Evolutionary conservation across 2,797 vertebrate species (phyloP).

Genomic region (Rhinophrynus dorsalis): DNA sequence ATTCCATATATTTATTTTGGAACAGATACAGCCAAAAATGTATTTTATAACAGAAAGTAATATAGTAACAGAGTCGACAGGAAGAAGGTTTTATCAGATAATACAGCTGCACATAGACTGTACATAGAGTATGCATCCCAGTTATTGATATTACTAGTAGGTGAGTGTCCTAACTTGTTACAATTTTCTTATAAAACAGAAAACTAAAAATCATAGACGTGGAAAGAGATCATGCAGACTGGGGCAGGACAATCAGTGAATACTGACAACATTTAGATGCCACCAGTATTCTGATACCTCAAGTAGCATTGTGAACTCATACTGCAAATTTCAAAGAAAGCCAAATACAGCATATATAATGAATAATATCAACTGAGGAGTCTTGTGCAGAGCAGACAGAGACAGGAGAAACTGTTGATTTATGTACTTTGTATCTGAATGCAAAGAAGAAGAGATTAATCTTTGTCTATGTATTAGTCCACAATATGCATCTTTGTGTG

Average conservation of each 20-base stretch:
- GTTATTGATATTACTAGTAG: constrained; percentile 25
- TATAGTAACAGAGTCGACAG: background rate
- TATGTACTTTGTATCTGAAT: too few relatives aligned
- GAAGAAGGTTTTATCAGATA: constrained; percentile 14
- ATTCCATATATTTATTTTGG: constrained; percentile 27
- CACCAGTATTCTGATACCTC: background rate
- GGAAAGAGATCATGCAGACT: background rate
- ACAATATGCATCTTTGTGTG: too few relatives aligned
- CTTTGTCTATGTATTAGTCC: too few relatives aligned
- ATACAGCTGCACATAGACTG: constrained; percentile 20
- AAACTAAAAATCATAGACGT: constrained; percentile 12
- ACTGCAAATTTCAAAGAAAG: background rate
- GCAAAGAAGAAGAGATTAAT: too few relatives aligned
- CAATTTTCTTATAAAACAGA: background rate
- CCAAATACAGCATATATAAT: too few relatives aligned
- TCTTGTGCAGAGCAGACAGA: too few relatives aligned
- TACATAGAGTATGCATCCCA: constrained; percentile 9
- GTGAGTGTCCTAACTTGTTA: constrained; percentile 9
- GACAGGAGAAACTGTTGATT: too few relatives aligned
- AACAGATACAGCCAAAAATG: too few relatives aligned
- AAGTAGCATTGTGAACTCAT: background rate
- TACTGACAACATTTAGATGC: background rate
- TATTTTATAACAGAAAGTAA: constrained; percentile 21
- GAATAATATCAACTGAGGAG: too few relatives aligned
- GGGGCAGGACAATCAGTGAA: background rate